phyloP scores from a whole-genome alignment of 1,140 invertebrate species.

The Bombus haemorrhoidalis region DNA sequence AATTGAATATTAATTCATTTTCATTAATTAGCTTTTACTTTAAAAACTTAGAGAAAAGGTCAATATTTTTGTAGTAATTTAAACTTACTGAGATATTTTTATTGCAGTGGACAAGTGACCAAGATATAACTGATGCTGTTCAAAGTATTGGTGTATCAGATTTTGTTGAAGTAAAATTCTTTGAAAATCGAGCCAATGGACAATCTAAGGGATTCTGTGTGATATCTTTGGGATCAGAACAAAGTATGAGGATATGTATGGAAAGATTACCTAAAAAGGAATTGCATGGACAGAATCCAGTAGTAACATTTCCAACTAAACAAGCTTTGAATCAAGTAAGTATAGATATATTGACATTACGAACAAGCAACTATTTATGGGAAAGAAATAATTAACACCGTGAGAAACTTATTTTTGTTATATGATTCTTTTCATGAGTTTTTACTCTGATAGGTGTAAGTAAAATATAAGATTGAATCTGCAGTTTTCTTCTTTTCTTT shows the following conservation, averaged over 20 bases:
- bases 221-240: constrained; percentile 95
- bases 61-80: neutral
- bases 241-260: constrained; percentile 94
- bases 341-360: neutral
- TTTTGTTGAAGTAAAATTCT: constrained; percentile 99
- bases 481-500: neutral
- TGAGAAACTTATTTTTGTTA: neutral
- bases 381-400: constrained; percentile 1
- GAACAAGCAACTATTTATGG: neutral
- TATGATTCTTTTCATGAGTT: neutral
- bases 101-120: constrained; percentile 97
- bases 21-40: constrained; percentile 22
- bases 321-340: constrained; percentile 88
- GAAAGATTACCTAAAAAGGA: constrained; percentile 97
- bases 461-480: neutral
- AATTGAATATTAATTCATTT: constrained; percentile 36
- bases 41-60: neutral
- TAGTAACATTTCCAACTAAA: constrained; percentile 97
- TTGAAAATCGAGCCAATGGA: constrained; percentile 99
- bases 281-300: constrained; percentile 96
- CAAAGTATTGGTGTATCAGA: constrained; percentile 94
- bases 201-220: constrained; percentile 99
- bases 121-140: constrained; percentile 95
- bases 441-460: neutral
- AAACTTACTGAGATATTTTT: constrained; percentile 56